Base-by-base conservation (phyloP, 2,888 invertebrate species). In the Leucania comma region DNA sequence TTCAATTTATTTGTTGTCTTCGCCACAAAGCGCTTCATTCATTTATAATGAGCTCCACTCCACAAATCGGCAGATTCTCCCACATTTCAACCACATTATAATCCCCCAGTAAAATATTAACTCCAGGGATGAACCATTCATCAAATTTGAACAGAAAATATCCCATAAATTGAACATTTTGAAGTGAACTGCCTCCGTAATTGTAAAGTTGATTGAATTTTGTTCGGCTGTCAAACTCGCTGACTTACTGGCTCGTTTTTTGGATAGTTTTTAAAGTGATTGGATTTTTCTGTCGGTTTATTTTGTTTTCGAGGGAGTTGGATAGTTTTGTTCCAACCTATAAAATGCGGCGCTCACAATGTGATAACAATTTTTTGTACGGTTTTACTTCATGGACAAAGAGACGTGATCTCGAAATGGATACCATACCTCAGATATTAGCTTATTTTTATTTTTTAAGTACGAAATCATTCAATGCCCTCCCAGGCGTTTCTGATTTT, bases 151-250 rank as follows among this genome's bases (percentile, higher is more conserved):
- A 42, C 42, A 20, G 42, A 17, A 42, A 42, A 61, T 72, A 38
- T 46, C 26, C 35, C 22, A 79, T 73, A 53, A 58, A 79, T 82
- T 78, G 50, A 73, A 50, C 59, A 59, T 56, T 48, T 72, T 64
- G 50, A 61, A 62, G 46, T 67, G 59, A 66, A 63, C 46, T 59
- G 29, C 20, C 38, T 1, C 17, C 22, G 35, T 57, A 46, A 79
- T 64, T 48, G 38, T 53, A 17, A 57, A 56, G n/a, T 72, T 66
- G 53, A 72, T 78, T 78, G 53, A 57, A 82, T 82, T 78, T 78
- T 66, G 59, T 63, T 72, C 59, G 53, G 48, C 79, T 78, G 73
- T 59, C 79, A 58, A 46, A 53, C 42, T 50, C 17, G 0, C 12
- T 66, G 38, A 54, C 54, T n/a, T n/a, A 72, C 35, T 14, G 51